Conservation (phyloP, 2,888 invertebrate genomes). For the Eutolmus rufibarbis region DNA sequence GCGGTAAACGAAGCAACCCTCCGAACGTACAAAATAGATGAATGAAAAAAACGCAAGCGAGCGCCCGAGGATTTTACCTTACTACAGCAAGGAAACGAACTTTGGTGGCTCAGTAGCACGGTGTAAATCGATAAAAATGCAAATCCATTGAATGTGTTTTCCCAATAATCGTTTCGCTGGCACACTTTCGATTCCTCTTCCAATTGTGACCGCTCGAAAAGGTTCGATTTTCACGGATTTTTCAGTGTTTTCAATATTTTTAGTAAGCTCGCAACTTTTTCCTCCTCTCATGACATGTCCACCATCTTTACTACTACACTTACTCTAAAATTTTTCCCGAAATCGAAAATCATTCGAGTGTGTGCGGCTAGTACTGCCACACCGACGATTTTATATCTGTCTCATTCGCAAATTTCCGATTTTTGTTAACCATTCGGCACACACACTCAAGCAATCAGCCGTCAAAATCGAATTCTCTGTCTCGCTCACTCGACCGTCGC, state of each 20-base stretch:
- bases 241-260: constrained; percentile 2
- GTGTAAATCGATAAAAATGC: constrained; percentile 31
- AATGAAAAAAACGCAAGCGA: not conserved
- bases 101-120: constrained; percentile 15
- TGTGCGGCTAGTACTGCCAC: not conserved
- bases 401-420: not conserved
- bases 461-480: constrained; percentile 25
- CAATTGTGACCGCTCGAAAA: not conserved
- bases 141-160: constrained; percentile 29
- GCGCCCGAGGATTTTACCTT: not conserved
- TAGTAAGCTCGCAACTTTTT: constrained; percentile 21
- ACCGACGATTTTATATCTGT: not conserved
- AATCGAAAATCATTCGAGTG: not conserved
- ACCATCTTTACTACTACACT: constrained; percentile 49
- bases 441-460: not conserved
- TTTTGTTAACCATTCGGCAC: not conserved
- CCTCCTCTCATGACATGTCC: constrained; percentile 54
- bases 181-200: not conserved
- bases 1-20: not conserved
- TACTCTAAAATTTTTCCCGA: not conserved
- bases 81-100: not conserved
- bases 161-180: not conserved
- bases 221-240: constrained; percentile 15
- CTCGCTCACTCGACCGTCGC: not conserved
- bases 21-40: not conserved